Base-by-base conservation (phyloP, 2,113 vertebrate genomes). In the Apteryx mantelli region DNA sequence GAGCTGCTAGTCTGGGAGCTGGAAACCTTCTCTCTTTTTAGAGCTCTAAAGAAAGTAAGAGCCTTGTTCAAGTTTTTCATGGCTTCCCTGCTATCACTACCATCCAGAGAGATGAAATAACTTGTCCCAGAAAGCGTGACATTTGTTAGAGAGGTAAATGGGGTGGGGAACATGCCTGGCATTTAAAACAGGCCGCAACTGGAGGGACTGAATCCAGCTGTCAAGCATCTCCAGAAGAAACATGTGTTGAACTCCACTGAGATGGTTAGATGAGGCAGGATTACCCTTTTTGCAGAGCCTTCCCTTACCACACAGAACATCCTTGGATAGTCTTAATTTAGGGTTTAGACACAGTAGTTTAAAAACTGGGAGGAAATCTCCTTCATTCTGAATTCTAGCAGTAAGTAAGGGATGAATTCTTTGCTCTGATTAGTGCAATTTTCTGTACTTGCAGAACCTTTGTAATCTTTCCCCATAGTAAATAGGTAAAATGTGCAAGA, bases 1-100 rank as follows among this genome's bases (percentile, higher is more conserved):
- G 87, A 88, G 75, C 70, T 95, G 91, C 89, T 89, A 93, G 78
- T 79, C 87, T 73, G 78, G 66, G 63, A 95, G 84, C 74, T 97
- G 91, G 94, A 95, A 95, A 68, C 66, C 44, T 85, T 91, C 87
- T 81, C 56, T 91, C 48, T 84, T 66, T 68, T 73, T 82, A 88
- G 89, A 93, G 53, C 52, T 82, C 89, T 87, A 32, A 87, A 76
- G 75, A 91, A 85, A 88, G 8, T 36, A 71, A 84, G 61, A 86
- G 56, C 21, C 70, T 94, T 96, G 56, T 73, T 89, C 44, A 55
- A 82, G 63, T 69, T 91, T 91, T 95, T 95, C 75, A 74, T 0
- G 1, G 48, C 71, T 94, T 50, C n/a, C 44, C 40, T 96, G 85
- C 75, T 13, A 68, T 94, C 75, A 56, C 52, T 13, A 21, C 36